Evolutionary conservation across 2,113 vertebrate genomes (phyloP).

Genomic region (Silurus meridionalis): DNA sequence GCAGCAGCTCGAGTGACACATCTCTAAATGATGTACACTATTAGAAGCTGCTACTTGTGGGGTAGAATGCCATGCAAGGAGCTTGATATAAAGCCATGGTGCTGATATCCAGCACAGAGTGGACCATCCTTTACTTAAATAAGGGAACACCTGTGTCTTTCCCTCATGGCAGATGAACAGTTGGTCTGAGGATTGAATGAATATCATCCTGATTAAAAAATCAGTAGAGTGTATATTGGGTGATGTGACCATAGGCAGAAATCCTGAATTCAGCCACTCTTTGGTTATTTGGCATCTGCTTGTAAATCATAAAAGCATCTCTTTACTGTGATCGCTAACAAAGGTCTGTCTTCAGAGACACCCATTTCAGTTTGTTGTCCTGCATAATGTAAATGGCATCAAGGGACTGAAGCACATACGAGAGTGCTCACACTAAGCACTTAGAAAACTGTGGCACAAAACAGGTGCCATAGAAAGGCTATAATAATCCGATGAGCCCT

Average conservation of each 20-base stretch:
- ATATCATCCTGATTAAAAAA: too few species aligned
- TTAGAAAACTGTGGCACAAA: not conserved
- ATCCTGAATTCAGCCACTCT: not conserved
- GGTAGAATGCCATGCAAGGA: not conserved
- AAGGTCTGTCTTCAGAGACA: not conserved
- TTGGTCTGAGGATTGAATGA: too few species aligned
- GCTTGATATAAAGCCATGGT: not conserved
- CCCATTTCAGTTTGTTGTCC: not conserved
- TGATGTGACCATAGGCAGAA: not conserved
- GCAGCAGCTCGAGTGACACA: not conserved
- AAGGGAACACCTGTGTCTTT: not conserved
- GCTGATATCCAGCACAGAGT: not conserved
- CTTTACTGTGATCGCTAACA: not conserved
- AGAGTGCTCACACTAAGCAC: not conserved
- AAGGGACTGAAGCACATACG: not conserved
- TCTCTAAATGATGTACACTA: not conserved
- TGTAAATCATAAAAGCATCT: not conserved
- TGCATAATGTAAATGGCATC: not conserved
- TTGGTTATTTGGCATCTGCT: not conserved
- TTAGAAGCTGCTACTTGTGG: not conserved
- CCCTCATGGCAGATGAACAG: not conserved
- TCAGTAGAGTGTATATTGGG: not conserved
- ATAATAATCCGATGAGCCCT: not conserved
- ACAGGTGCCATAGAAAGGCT: not conserved
- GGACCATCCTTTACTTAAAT: not conserved